phyloP scores from a whole-genome alignment of 1,140 invertebrate genomes.

The Pogonus chalceus region DNA sequence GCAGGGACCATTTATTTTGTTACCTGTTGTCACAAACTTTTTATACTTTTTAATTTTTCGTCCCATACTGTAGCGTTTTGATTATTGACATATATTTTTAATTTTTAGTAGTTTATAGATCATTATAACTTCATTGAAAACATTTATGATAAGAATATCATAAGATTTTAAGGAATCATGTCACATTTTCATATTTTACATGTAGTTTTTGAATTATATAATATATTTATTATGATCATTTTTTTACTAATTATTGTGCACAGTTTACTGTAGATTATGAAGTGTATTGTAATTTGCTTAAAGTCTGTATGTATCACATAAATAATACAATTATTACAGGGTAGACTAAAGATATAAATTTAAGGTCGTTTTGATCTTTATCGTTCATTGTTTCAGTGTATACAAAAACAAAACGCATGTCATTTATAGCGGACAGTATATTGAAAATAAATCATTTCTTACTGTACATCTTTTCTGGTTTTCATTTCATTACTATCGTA shows the following conservation, averaged over 20 bases:
- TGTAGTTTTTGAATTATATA: too few relatives aligned
- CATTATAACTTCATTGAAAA: too few relatives aligned
- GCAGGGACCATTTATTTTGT: constrained; percentile 1
- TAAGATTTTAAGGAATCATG: too few relatives aligned
- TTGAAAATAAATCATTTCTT: constrained; percentile 5
- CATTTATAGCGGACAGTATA: not conserved
- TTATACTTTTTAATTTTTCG: not conserved
- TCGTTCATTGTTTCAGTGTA: not conserved
- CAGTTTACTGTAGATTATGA: not conserved
- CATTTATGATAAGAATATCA: too few relatives aligned
- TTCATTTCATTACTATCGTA: too few relatives aligned
- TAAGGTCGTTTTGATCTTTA: not conserved
- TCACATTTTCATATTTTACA: too few relatives aligned
- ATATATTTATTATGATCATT: too few relatives aligned
- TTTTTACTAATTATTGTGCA: too few relatives aligned
- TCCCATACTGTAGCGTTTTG: too few relatives aligned
- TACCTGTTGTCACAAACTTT: not conserved
- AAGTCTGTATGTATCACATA: constrained; percentile 1
- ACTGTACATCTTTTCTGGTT: too few relatives aligned
- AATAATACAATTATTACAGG: not conserved
- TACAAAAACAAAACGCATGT: not conserved
- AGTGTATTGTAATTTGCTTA: not conserved
- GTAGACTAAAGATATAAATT: not conserved
- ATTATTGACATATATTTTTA: too few relatives aligned
- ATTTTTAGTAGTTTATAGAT: too few relatives aligned